phyloP scores from a whole-genome alignment of 1,140 invertebrate genomes.

The Delia radicum region DNA sequence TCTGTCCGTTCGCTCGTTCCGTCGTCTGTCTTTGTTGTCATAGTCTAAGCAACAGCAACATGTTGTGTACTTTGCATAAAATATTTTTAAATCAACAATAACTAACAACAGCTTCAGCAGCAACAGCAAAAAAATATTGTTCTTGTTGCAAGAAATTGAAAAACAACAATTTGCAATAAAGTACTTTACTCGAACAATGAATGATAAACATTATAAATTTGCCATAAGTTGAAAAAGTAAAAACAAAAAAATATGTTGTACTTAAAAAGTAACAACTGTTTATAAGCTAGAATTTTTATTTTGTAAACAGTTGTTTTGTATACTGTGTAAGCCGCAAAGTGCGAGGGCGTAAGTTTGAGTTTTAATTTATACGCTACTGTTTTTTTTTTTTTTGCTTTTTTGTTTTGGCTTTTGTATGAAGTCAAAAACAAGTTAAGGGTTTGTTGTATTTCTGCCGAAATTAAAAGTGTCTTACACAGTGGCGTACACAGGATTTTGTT shows the following conservation, averaged over 20 bases:
- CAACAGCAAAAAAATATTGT: neutral
- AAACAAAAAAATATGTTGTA: too few relatives aligned
- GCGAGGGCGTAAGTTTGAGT: neutral
- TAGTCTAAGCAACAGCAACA: neutral
- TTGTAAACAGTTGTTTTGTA: too few relatives aligned
- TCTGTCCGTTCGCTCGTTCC: too few relatives aligned
- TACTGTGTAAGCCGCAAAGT: neutral
- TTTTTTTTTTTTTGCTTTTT: neutral
- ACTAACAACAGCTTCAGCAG: neutral
- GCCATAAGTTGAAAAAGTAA: too few relatives aligned
- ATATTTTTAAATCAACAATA: neutral
- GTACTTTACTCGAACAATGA: neutral
- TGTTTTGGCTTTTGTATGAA: neutral
- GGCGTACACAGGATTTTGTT: too few relatives aligned
- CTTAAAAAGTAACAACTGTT: too few relatives aligned
- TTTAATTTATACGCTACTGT: constrained; percentile 3
- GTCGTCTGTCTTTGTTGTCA: neutral
- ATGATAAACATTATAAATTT: too few relatives aligned
- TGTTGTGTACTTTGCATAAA: neutral
- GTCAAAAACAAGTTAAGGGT: neutral
- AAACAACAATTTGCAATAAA: neutral
- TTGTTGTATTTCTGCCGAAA: neutral
- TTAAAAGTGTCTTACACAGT: neutral
- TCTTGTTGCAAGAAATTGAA: neutral
- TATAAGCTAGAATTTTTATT: too few relatives aligned